A percentile compares a stretch with the other conserved stretches of the same genome.
phyloP scores from a whole-genome alignment of 1,140 invertebrate species.

The Dreissena rostriformis region DNA sequence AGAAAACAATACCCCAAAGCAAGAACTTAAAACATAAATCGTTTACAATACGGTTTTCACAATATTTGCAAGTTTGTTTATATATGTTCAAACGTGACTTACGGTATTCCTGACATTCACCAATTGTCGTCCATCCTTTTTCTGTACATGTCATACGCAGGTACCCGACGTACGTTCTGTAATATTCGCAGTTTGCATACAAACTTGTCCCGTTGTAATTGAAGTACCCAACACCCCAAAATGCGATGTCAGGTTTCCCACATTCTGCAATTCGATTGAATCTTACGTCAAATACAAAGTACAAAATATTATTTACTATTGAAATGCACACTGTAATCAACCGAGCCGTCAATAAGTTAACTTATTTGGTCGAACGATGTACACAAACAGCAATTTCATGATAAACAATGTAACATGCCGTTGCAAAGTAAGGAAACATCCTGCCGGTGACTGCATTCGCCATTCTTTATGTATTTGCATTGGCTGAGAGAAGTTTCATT shows the following conservation, averaged over 20 bases:
- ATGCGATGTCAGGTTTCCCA: slow-evolving; percentile 9
- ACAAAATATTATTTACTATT: background rate
- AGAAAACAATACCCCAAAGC: no score
- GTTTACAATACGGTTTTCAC: no score
- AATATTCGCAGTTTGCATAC: slow-evolving; percentile 18
- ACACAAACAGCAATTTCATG: background rate
- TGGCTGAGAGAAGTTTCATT: background rate
- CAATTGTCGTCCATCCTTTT: background rate
- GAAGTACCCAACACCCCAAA: slow-evolving; percentile 8
- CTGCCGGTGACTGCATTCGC: background rate
- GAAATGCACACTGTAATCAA: background rate
- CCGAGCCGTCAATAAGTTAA: background rate
- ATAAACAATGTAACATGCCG: background rate
- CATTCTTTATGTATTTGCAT: background rate
- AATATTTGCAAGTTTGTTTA: no score
- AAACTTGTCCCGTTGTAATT: slow-evolving; percentile 15
- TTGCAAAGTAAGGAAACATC: background rate
- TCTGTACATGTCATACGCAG: background rate
- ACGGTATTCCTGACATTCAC: slow-evolving; percentile 25
- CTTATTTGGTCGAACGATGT: background rate
- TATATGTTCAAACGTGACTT: background rate
- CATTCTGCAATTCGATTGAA: background rate
- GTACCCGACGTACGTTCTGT: background rate
- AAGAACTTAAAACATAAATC: no score
- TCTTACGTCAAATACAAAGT: background rate